Conservation (phyloP, 2,113 vertebrate genomes). For the Tyrannus savana region DNA sequence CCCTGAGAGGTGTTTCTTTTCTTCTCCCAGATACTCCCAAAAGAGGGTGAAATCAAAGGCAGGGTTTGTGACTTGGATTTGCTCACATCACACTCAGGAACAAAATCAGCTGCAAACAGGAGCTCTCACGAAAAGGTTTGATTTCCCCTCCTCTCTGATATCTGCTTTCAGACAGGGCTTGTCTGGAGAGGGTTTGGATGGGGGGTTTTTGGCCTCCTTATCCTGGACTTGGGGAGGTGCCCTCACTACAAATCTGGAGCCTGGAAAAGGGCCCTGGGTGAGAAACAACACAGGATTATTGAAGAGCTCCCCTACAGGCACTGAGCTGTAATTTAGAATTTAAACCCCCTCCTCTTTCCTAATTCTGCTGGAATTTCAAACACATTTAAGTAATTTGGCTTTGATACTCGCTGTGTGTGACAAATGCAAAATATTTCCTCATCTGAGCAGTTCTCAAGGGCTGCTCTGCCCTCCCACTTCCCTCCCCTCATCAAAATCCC, state of each 20-base stretch:
- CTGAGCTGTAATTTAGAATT: not conserved
- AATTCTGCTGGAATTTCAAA: not conserved
- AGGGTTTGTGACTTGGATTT: not conserved
- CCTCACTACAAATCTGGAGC: not conserved
- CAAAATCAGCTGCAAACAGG: not conserved
- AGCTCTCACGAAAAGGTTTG: not conserved
- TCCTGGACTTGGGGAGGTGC: not conserved
- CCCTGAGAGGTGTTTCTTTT: not conserved
- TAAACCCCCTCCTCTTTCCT: not conserved
- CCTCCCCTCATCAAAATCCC: not conserved
- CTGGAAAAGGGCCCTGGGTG: not conserved
- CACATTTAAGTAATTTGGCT: not conserved
- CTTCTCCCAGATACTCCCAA: not conserved
- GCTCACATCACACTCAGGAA: not conserved
- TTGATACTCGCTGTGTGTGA: not conserved
- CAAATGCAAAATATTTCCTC: not conserved
- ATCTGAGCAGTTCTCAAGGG: not conserved
- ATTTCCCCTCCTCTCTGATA: not conserved
- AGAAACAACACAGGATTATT: not conserved
- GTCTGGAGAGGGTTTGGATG: not conserved
- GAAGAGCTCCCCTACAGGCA: not conserved
- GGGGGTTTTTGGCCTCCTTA: not conserved
- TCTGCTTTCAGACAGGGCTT: not conserved
- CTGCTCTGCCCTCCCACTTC: not conserved
- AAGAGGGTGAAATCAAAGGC: not conserved